Evolutionary conservation across 1,140 invertebrate genomes (phyloP), one percentile per base, ranked within the genome.

Genomic region (Drosophila setifemur): DNA sequence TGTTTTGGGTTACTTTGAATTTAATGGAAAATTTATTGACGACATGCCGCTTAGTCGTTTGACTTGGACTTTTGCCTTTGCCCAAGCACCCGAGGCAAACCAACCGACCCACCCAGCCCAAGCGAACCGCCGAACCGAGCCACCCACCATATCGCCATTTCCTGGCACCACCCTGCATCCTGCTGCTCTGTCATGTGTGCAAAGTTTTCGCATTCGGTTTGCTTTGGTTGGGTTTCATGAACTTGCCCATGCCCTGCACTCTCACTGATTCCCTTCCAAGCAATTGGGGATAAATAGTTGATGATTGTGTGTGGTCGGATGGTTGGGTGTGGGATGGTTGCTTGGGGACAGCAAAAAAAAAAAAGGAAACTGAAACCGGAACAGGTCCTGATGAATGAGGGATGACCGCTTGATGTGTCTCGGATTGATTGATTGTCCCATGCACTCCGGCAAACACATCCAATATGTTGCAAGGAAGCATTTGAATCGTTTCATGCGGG

Each of bases 1-100:
- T 86, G 81, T 83, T 85, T 85, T 63, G 81, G 55, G 64, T 83
- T 77, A 77, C 70, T 83, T 83, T 83, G 79, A 83, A 83, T 83
- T 83, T 83, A 83, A 83, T 83, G 79, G 79, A 83, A 83, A 83
- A 83, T 83, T 83, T 83, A 83, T 83, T 83, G 79, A 83, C 79
- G 79, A 83, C 79, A 83, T 86, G 79, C 79, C 79, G 79, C 79
- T 83, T 83, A 83, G 79, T 85, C 79, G 79, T 83, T 83, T 83
- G 79, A 83, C 79, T 83, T 83, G 81, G 78, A 85, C 79, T 83
- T 79, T 83, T 85, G 79, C 70, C 79, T 63, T 73, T 44, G 67
- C 81, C 58, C 16, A 25, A 44, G 23, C 23, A 26, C 23, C 14
- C 26, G 28, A 35, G 42, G 29, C 55, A 39, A 2, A 31, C 35